These are phyloP conservation scores for Hirudinaria manillensis DNA, from an alignment of 2,888 invertebrate genomes.

Conservation along the genomic window DNA sequence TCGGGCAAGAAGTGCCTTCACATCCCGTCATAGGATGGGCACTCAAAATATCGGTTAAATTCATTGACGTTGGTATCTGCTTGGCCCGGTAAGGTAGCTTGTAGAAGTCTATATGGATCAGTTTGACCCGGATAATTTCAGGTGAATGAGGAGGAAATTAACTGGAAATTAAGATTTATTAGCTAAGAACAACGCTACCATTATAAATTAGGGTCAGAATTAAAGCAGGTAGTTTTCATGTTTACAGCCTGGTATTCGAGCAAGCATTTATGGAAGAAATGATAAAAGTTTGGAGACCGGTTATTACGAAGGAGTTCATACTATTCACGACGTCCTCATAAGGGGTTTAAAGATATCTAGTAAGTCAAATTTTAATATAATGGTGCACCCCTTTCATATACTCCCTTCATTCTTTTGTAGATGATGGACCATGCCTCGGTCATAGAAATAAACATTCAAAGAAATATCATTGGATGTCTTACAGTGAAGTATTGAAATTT, in stretches of 20 bases:
- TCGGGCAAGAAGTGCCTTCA: no score
- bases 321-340: conserved; percentile 17
- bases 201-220: no score
- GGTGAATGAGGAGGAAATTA: no score
- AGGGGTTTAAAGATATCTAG: conserved; percentile 21
- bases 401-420: conserved; percentile 30
- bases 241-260: conserved; percentile 15
- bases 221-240: neutral
- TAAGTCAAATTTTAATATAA: neutral
- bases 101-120: no score
- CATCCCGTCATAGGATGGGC: no score
- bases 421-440: conserved; percentile 57
- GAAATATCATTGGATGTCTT: conserved; percentile 85
- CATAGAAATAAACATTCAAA: conserved; percentile 79
- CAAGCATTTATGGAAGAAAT: neutral
- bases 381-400: neutral
- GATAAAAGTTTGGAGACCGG: neutral
- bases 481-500: conserved; percentile 67
- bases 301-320: conserved; percentile 9
- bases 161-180: no score
- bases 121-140: no score
- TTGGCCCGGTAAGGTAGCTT: no score
- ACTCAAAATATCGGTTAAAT: no score
- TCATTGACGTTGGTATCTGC: no score
- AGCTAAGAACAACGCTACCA: no score